Base-by-base conservation (phyloP, 2,888 invertebrate species). In the Metalampra italica region DNA sequence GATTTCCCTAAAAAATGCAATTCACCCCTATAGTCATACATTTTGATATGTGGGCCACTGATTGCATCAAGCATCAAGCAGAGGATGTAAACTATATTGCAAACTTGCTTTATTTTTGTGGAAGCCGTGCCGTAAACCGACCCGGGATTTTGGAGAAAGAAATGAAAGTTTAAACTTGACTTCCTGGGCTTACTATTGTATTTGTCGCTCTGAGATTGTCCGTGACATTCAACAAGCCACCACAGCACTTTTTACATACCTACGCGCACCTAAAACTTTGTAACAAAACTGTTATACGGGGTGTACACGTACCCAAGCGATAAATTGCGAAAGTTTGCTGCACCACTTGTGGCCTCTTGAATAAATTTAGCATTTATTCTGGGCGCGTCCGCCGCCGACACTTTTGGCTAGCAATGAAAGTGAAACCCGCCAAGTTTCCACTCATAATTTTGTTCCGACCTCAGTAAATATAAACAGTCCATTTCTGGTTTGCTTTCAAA, bases 341-440 rank as follows among this genome's bases (percentile, higher is more conserved):
- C 62, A 62, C 49, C 55, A 60, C 61, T 63, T 57, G 62, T 58
- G 56, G 56, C 53, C 62, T 59, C 58, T 64, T 70, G 69, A 72
- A 75, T 75, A 74, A 68, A 68, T 72, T 68, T 66, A 55, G 51
- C 68, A 62, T 72, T 66, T 66, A 64, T 71, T 62, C 63, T 44
- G 50, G 40, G 22, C 56, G 46, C 54, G 57, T 55, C 55, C 44
- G 46, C 32, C 22, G 22, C 43, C 46, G 46, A 50, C 56, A 55
- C 52, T 57, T 50, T 46, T 48, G 50, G 44, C 39, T 32, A 14
- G 51, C 52, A 40, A 57, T 58, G 58, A 58, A 58, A 57, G 58
- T 54, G 58, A 60, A 58, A 55, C 54, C 48, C 44, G 12, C 39
- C 14, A 39, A 39, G 14, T 39, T n/a, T 8, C 12, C 15, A 29